Conservation (phyloP, 2,888 invertebrate species). For the Alviniconcha strummeri region DNA sequence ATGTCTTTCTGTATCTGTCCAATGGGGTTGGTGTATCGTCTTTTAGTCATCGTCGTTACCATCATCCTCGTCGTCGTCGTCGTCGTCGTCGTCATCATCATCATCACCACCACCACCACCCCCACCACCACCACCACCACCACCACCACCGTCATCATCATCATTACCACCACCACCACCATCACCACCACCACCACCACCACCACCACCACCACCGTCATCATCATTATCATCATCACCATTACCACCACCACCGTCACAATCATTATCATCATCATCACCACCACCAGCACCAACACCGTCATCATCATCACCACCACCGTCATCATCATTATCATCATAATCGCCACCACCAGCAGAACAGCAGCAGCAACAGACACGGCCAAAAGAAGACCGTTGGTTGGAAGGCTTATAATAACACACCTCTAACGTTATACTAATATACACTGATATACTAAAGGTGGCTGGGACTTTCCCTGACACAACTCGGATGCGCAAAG, state of each 20-base stretch:
- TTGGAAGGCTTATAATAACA: too few relatives aligned
- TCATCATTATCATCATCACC: background rate
- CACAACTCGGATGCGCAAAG: too few relatives aligned
- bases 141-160: conserved; percentile 35
- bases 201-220: background rate
- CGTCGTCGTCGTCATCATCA: conserved; percentile 32
- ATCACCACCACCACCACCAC: conserved; percentile 1
- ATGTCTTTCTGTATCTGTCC: too few relatives aligned
- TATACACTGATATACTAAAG: too few relatives aligned
- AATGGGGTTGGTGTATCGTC: too few relatives aligned
- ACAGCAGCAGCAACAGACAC: background rate
- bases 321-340: background rate
- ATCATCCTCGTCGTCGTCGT: conserved; percentile 28
- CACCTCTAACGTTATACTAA: too few relatives aligned
- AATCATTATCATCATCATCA: background rate
- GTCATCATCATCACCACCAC: background rate
- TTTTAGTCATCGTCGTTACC: background rate
- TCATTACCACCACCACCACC: conserved; percentile 17
- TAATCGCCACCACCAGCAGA: background rate
- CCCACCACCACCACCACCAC: conserved; percentile 11
- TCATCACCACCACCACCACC: conserved; percentile 19
- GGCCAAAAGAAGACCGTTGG: too few relatives aligned
- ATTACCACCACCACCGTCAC: background rate
- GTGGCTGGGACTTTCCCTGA: too few relatives aligned
- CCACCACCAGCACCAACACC: background rate